phyloP scores from a whole-genome alignment of 2,888 invertebrate species.

The Drosophila meridionalis region DNA sequence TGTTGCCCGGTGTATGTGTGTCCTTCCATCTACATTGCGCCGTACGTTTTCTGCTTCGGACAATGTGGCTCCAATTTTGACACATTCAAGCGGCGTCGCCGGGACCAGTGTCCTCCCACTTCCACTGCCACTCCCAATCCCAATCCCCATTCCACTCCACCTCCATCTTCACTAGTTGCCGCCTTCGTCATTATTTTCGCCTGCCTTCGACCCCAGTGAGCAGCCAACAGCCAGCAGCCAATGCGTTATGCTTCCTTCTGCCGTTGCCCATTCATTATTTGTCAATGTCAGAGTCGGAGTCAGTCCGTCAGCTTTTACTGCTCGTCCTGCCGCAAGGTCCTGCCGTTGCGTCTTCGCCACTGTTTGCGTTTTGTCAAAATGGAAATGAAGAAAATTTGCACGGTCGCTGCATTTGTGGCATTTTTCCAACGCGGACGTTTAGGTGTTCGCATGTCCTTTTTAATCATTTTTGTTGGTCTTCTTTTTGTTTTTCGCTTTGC shows the following conservation, averaged over 20 bases:
- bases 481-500: constrained; percentile 57
- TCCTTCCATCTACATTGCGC: constrained; percentile 50
- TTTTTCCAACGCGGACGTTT: constrained; percentile 77
- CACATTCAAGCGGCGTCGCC: constrained; percentile 81
- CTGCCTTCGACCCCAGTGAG: constrained; percentile 1
- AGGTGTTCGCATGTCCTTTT: constrained; percentile 82
- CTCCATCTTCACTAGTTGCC: constrained; percentile 11
- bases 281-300: constrained; percentile 82
- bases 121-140: background rate
- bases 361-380: constrained; percentile 83
- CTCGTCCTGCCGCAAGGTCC: constrained; percentile 17
- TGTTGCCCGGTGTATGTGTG: constrained; percentile 27
- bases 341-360: constrained; percentile 39
- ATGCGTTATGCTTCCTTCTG: constrained; percentile 62
- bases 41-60: constrained; percentile 82
- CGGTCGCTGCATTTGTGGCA: constrained; percentile 82
- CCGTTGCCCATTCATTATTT: constrained; percentile 81
- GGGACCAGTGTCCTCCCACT: constrained; percentile 30
- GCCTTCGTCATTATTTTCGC: constrained; percentile 58
- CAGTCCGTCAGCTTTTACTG: constrained; percentile 78
- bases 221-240: constrained; percentile 21
- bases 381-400: constrained; percentile 83
- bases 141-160: background rate
- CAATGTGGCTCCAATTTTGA: constrained; percentile 85
- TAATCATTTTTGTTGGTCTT: constrained; percentile 64